Evolutionary conservation across 2,797 vertebrate species (phyloP).

Genomic region (Chlorospingus flavigularis): DNA sequence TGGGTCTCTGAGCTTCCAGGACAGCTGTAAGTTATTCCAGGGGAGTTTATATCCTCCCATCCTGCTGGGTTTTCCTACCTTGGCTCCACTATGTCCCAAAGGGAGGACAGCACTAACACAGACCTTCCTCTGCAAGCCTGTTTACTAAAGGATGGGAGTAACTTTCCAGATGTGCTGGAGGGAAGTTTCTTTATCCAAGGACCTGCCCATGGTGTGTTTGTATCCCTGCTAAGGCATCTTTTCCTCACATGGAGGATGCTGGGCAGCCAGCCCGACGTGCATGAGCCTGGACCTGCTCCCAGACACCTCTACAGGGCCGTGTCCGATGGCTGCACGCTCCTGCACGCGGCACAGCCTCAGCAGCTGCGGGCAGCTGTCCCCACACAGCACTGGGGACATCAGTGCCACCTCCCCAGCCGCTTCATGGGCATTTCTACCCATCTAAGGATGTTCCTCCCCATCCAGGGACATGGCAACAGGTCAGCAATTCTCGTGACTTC

Average conservation of each 20-base stretch:
- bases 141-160: conserved; percentile 41
- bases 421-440: background rate
- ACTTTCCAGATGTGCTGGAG: conserved; percentile 62
- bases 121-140: conserved; percentile 54
- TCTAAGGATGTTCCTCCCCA: background rate
- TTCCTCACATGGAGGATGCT: background rate
- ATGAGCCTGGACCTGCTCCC: conserved; percentile 36
- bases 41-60: conserved; percentile 12
- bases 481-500: background rate
- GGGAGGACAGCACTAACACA: conserved; percentile 25
- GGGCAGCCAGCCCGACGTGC: background rate
- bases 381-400: accelerated
- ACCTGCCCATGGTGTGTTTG: background rate
- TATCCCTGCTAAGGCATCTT: background rate
- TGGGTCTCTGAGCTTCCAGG: background rate
- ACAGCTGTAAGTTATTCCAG: conserved; percentile 48
- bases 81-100: conserved; percentile 19
- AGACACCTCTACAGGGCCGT: background rate
- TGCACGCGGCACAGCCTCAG: accelerated
- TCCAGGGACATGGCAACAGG: accelerated
- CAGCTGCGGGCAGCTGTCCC: background rate
- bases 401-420: background rate
- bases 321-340: background rate
- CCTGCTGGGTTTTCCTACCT: conserved; percentile 49
- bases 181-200: conserved; percentile 8